A percentile compares a stretch with the other conserved stretches of the same genome.
Evolutionary conservation across 2,888 invertebrate species (phyloP).

Genomic region (Gnatocerus cornutus): DNA sequence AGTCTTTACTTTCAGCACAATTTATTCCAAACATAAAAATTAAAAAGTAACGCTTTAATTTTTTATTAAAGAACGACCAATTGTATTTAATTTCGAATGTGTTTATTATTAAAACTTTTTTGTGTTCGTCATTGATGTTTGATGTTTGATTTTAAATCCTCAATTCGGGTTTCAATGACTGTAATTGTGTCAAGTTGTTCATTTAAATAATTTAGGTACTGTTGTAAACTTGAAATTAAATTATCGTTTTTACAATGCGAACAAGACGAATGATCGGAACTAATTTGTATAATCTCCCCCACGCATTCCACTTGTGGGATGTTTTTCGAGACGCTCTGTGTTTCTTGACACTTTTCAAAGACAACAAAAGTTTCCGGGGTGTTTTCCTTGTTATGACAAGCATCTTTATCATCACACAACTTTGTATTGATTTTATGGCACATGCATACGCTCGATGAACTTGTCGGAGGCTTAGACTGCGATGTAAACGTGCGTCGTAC

Average conservation of each 20-base stretch:
- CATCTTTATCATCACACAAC: background rate
- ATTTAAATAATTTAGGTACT: slow-evolving; percentile 30
- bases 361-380: too few species aligned
- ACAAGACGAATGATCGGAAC: background rate
- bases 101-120: background rate
- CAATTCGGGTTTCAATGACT: slow-evolving; percentile 29
- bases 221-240: slow-evolving; percentile 19
- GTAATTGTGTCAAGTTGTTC: slow-evolving; percentile 30
- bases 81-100: background rate
- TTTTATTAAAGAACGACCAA: background rate
- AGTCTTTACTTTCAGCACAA: slow-evolving; percentile 64
- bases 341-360: too few species aligned
- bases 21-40: slow-evolving; percentile 65
- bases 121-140: background rate
- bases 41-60: slow-evolving; percentile 32
- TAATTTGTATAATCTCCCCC: too few species aligned
- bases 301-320: too few species aligned
- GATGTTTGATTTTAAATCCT: slow-evolving; percentile 6
- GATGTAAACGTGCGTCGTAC: slow-evolving; percentile 6
- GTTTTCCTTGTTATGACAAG: too few species aligned
- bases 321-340: too few species aligned
- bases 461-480: background rate
- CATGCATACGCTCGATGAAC: background rate
- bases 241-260: slow-evolving; percentile 14
- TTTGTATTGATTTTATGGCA: slow-evolving; percentile 1